phyloP scores from a whole-genome alignment of 2,797 vertebrate genomes.

The Thamnophis elegans region DNA sequence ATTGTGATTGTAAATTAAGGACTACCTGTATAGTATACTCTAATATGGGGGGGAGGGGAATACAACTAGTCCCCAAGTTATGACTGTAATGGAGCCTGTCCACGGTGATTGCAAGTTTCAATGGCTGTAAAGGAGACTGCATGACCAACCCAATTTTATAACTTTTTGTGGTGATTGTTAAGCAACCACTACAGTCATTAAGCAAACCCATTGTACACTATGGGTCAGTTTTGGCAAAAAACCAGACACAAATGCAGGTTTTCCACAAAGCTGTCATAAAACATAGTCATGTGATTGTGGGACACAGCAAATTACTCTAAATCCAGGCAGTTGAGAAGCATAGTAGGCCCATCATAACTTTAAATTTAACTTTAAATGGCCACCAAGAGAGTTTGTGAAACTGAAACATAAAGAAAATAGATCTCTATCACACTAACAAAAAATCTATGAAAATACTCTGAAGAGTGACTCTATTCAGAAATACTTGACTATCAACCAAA shows the following conservation, averaged over 20 bases:
- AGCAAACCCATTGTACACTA: neutral
- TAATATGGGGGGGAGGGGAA: neutral
- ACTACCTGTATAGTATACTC: neutral
- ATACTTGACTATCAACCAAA: neutral
- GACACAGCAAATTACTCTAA: neutral
- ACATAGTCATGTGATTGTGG: neutral
- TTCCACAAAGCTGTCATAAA: neutral
- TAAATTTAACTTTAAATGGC: neutral
- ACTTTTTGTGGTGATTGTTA: neutral
- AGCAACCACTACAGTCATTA: neutral
- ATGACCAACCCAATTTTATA: neutral
- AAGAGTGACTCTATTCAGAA: neutral
- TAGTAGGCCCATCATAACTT: neutral
- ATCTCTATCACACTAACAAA: neutral
- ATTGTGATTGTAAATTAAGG: neutral
- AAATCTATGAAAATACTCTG: neutral
- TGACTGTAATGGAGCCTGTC: neutral
- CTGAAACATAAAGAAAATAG: neutral
- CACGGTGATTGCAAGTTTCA: neutral
- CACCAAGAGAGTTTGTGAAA: neutral
- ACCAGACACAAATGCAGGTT: neutral
- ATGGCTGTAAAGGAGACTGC: neutral
- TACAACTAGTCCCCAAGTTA: neutral
- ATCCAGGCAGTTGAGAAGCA: neutral
- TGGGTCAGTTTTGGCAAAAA: neutral